phyloP scores from a whole-genome alignment of 2,113 vertebrate species.

The Campylomormyrus tamandua region DNA sequence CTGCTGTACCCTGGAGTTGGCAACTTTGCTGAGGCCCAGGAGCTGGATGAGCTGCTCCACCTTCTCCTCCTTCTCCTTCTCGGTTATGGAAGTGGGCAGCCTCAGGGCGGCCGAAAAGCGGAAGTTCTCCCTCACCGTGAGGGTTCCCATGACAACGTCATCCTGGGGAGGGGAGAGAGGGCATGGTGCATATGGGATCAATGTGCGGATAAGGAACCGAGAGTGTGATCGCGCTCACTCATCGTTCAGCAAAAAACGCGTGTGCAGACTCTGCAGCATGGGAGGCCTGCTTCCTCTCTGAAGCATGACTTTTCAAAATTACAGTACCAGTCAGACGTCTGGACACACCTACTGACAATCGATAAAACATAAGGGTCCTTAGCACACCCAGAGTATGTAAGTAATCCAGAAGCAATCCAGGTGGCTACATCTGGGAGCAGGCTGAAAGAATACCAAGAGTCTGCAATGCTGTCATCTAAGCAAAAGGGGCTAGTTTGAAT shows the following conservation, averaged over 20 bases:
- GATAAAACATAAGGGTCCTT: too few species aligned
- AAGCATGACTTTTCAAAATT: not conserved
- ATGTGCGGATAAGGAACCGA: not conserved
- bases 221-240: not conserved
- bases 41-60: slow-evolving; percentile 74
- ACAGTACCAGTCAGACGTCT: not conserved
- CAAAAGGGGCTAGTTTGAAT: not conserved
- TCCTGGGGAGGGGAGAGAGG: slow-evolving; percentile 56
- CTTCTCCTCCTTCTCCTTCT: slow-evolving; percentile 68
- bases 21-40: slow-evolving; percentile 80
- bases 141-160: slow-evolving; percentile 86
- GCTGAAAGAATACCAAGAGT: not conserved
- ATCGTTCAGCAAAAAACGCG: not conserved
- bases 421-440: not conserved
- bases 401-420: not conserved
- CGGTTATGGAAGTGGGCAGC: slow-evolving; percentile 65
- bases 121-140: slow-evolving; percentile 88
- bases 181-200: not conserved
- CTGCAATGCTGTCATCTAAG: not conserved
- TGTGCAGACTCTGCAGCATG: not conserved
- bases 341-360: too few species aligned
- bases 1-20: slow-evolving; percentile 74
- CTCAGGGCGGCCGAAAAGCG: slow-evolving; percentile 87
- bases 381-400: too few species aligned
- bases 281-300: not conserved